Conservation (phyloP, 2,888 invertebrate species). For the Mesopsocus fuscifrons region DNA sequence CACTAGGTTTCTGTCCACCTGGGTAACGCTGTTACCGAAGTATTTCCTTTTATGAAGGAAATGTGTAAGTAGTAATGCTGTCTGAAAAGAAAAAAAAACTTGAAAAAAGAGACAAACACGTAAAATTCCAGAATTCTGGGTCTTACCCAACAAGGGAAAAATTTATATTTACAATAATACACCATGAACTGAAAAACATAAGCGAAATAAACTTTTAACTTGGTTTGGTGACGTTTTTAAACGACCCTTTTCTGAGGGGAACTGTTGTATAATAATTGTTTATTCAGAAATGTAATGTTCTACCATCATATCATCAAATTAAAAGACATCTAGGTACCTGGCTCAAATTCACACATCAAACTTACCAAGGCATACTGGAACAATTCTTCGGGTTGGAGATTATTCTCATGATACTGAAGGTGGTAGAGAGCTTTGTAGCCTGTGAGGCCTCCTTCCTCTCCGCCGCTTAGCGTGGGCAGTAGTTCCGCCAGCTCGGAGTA, state of each 20-base stretch:
- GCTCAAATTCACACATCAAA: too few relatives aligned
- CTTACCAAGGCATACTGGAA: constrained; percentile 51
- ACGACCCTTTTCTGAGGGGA: too few relatives aligned
- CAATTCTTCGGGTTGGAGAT: constrained; percentile 41
- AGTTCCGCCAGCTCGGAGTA: constrained; percentile 17
- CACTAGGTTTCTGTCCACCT: constrained; percentile 30
- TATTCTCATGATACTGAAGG: constrained; percentile 51
- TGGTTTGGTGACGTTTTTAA: neutral
- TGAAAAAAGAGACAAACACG: too few relatives aligned
- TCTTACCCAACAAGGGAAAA: too few relatives aligned
- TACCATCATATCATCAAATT: too few relatives aligned
- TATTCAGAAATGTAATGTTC: too few relatives aligned
- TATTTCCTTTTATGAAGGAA: constrained; percentile 44
- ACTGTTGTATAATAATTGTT: too few relatives aligned
- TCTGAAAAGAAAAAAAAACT: constrained; percentile 27
- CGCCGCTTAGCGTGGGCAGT: constrained; percentile 21
- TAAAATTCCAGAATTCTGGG: too few relatives aligned
- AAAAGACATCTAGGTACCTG: too few relatives aligned
- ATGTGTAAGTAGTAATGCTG: constrained; percentile 41
- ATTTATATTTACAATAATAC: too few relatives aligned
- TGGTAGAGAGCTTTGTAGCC: constrained; percentile 46
- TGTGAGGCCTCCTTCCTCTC: neutral
- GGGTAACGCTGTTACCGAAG: constrained; percentile 28
- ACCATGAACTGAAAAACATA: too few relatives aligned
- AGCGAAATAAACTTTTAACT: neutral